Evolutionary conservation across 2,888 invertebrate species (phyloP), one percentile per base, ranked within the genome.

Genomic region (Ommatoiulus sabulosus): DNA sequence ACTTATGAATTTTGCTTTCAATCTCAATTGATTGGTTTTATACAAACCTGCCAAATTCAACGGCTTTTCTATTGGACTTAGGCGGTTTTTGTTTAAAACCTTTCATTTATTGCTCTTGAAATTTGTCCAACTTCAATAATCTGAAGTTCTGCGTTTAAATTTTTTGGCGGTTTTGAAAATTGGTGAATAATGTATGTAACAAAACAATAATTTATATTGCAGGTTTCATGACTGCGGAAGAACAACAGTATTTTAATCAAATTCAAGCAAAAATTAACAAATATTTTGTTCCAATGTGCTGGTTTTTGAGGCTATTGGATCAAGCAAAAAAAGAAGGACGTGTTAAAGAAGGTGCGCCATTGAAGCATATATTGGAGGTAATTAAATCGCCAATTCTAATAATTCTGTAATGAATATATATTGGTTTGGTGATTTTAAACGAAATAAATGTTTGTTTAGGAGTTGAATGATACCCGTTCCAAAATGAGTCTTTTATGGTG

Each of bases 281-380:
- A 92, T 97, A 97, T 93, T 97, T 97, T 97, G 96, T 97, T 91
- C 97, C 97, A 10, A 96, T 97, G 90, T 97, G 97, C 15, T 97
- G 97, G 97, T 97, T 97, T 0, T 95, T 97, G 0, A 96, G 97
- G 92, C 97, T 97, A 91, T 96, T 97, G 89, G 97, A 97, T 0
- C 93, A 97, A 90, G 97, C 97, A 4, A 84, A 87, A 57, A 89
- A 89, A 52, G 90, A 90, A 63, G 90, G 90, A 57, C 72, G 90
- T 5, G 72, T 89, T n/a, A 57, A 92, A 92, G 90, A 92, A 92
- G 91, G 92, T 92, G 44, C 92, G 92, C 87, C 89, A 3, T 12
- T 90, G 17, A 90, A 90, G 57, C 90, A 90, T 57, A 89, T 90
- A 57, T 86, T 90, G 63, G 90, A 90, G 88, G 90, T 89, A 89